A percentile compares a stretch with the other conserved stretches of the same genome.
Conservation (phyloP, 2,797 vertebrate genomes). For the Poeciliopsis gracilis region DNA sequence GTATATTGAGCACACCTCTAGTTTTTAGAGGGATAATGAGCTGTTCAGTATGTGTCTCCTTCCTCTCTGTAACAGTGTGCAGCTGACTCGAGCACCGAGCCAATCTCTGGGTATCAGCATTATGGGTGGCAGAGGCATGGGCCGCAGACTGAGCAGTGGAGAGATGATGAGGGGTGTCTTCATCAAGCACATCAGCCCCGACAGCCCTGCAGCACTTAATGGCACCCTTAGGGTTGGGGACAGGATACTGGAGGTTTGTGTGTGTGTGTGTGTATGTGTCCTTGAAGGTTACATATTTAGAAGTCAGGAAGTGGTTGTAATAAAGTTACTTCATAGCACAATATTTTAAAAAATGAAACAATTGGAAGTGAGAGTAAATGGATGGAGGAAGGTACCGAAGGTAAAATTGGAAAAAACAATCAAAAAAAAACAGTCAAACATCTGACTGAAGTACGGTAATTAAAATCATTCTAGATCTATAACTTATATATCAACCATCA, state of each 20-base stretch:
- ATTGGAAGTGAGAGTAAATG: background rate
- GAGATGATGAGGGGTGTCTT: slow-evolving; percentile 98
- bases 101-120: slow-evolving; percentile 96
- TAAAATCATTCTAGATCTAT: background rate
- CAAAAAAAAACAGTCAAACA: background rate
- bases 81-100: slow-evolving; percentile 86
- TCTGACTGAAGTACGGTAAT: background rate
- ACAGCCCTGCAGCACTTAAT: slow-evolving; percentile 91
- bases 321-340: background rate
- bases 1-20: slow-evolving; percentile 37
- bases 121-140: slow-evolving; percentile 96
- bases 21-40: slow-evolving; percentile 20
- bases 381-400: background rate
- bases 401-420: background rate
- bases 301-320: background rate
- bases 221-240: slow-evolving; percentile 92
- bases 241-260: slow-evolving; percentile 89
- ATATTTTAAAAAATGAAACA: background rate
- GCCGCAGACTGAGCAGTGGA: slow-evolving; percentile 91
- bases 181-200: slow-evolving; percentile 93
- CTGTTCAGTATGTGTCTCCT: slow-evolving; percentile 17
- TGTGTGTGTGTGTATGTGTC: slow-evolving; percentile 21
- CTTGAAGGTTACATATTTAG: background rate
- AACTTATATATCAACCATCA: slow-evolving; percentile 3
- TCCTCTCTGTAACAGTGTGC: slow-evolving; percentile 81